Percentiles rank a stretch among this genome's conserved stretches.
phyloP scores from a whole-genome alignment of 2,113 vertebrate genomes.

The Nesogale talazaci region DNA sequence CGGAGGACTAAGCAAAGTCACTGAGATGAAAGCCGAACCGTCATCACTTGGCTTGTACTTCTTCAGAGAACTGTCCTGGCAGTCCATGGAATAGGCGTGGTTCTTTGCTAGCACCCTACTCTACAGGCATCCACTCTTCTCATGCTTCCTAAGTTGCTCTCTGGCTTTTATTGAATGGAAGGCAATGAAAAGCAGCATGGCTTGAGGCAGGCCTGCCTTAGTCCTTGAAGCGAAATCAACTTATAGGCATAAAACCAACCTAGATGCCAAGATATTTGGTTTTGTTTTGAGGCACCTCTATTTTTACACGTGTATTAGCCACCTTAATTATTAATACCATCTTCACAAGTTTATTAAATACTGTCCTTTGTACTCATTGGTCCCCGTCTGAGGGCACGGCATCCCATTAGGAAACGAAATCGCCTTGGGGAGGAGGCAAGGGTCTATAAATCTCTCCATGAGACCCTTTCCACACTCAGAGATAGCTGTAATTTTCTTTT shows the following conservation, averaged over 20 bases:
- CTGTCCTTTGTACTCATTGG: conserved; percentile 56
- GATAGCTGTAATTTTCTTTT: conserved; percentile 77
- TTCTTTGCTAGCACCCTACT: too few species aligned
- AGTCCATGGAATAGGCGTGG: too few species aligned
- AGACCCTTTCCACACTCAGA: conserved; percentile 73
- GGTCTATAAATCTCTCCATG: conserved; percentile 72
- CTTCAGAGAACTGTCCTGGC: too few species aligned
- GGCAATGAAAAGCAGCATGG: too few species aligned
- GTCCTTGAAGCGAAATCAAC: neutral
- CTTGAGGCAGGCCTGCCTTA: too few species aligned
- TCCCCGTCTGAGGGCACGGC: conserved; percentile 69
- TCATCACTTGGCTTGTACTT: too few species aligned
- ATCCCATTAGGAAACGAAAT: conserved; percentile 76
- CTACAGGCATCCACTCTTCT: too few species aligned
- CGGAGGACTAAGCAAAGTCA: too few species aligned
- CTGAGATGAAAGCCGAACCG: too few species aligned
- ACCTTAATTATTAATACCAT: conserved; percentile 29
- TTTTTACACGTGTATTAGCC: conserved; percentile 47
- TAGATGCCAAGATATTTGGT: conserved; percentile 41
- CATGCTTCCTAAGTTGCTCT: too few species aligned
- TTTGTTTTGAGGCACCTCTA: conserved; percentile 28
- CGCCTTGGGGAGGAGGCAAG: conserved; percentile 63
- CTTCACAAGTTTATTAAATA: conserved; percentile 55
- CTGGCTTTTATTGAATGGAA: too few species aligned
- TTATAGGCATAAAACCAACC: conserved; percentile 39